These are phyloP conservation scores for Silurus lanzhouensis DNA, from an alignment of 2,797 vertebrate species.

Conservation along the genomic window DNA sequence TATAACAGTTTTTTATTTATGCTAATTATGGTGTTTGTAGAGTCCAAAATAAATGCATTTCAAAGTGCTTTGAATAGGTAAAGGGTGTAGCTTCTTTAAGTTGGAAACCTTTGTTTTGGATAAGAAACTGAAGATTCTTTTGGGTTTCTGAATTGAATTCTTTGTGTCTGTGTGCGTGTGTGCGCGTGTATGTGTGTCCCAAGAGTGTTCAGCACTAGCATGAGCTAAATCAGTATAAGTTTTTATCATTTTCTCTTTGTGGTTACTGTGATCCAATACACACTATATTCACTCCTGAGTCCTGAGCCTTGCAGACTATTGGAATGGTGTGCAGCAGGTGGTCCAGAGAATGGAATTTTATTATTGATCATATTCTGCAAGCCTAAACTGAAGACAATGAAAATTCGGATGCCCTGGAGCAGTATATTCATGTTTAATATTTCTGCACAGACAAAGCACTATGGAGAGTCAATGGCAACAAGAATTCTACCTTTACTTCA, in stretches of 20 bases:
- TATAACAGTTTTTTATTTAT: too few species aligned
- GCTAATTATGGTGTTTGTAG: not conserved
- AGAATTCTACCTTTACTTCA: slow-evolving; percentile 10
- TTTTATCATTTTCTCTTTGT: not conserved
- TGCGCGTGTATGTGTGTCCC: not conserved
- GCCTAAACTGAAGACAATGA: slow-evolving; percentile 47
- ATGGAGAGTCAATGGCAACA: slow-evolving; percentile 28
- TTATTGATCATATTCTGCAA: slow-evolving; percentile 44
- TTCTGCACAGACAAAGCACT: slow-evolving; percentile 36
- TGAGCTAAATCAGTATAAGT: not conserved
- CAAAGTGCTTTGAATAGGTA: slow-evolving; percentile 44
- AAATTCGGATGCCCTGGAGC: slow-evolving; percentile 15
- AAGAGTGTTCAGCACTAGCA: not conserved
- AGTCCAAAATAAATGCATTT: not conserved
- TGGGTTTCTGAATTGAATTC: too few species aligned
- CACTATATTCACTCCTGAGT: not conserved
- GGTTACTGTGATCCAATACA: not conserved
- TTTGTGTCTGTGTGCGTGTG: not conserved
- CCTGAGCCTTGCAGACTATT: slow-evolving; percentile 49
- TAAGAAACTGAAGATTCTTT: not conserved
- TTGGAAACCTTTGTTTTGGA: not conserved
- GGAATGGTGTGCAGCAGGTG: slow-evolving; percentile 46
- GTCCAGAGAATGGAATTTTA: slow-evolving; percentile 27
- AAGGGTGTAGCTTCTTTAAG: not conserved
- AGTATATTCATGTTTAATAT: slow-evolving; percentile 21